Percentiles rank a stretch among this genome's conserved stretches.
Conservation (phyloP, 2,888 invertebrate species). For the Poecilus cupreus region DNA sequence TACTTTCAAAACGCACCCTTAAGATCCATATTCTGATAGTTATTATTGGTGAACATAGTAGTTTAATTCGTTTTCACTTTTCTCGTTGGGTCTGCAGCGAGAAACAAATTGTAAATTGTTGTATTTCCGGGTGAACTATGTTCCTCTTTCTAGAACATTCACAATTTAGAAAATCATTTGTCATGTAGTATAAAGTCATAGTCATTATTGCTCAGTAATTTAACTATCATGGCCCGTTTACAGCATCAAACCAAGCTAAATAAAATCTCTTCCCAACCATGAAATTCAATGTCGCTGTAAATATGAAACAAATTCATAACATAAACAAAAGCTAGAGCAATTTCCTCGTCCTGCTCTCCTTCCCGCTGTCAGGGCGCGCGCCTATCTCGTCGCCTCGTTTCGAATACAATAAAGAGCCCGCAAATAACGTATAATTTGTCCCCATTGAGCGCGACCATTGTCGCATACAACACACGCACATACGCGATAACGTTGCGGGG, state of each 20-base stretch:
- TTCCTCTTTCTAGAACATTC: no score
- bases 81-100: no score
- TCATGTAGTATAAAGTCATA: no score
- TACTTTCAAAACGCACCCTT: no score
- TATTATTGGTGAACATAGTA: no score
- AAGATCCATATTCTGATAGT: no score
- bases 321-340: constrained; percentile 3
- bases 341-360: background rate
- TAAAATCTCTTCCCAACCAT: background rate
- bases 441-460: constrained; percentile 49
- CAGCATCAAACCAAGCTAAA: background rate
- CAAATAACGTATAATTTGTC: constrained; percentile 55
- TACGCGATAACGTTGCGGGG: constrained; percentile 37
- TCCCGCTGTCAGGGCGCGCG: background rate
- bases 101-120: no score
- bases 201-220: background rate
- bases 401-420: constrained; percentile 55
- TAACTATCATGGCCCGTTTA: background rate
- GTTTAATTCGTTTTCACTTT: no score
- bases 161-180: no score
- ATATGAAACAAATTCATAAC: constrained; percentile 44
- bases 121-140: no score
- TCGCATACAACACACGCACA: constrained; percentile 35
- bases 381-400: constrained; percentile 50
- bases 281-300: constrained; percentile 14